phyloP scores from a whole-genome alignment of 2,888 invertebrate genomes.

The Anoplius nigerrimus region DNA sequence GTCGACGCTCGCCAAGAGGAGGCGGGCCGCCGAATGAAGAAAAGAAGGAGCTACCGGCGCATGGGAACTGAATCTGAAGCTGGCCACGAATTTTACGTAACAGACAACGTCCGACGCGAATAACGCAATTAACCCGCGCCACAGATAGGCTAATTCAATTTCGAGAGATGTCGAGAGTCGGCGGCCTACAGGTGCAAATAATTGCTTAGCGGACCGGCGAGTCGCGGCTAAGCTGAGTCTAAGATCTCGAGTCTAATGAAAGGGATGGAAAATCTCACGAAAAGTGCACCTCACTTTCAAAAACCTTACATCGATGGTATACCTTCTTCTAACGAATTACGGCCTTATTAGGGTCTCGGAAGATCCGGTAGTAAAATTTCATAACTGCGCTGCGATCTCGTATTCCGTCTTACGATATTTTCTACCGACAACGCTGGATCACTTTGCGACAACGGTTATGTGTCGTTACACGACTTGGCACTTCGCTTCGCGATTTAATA shows the following conservation, averaged over 20 bases:
- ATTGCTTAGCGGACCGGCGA: slow-evolving; percentile 27
- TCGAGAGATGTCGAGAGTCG: slow-evolving; percentile 35
- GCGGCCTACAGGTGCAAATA: slow-evolving; percentile 55
- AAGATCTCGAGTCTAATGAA: slow-evolving; percentile 25
- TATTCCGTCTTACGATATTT: too few species aligned
- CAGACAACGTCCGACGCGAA: slow-evolving; percentile 46
- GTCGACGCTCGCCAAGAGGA: slow-evolving; percentile 31
- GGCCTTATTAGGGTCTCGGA: too few species aligned
- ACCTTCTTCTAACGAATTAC: too few species aligned
- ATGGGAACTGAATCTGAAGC: slow-evolving; percentile 59
- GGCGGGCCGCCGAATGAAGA: slow-evolving; percentile 25
- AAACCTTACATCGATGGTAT: too few species aligned
- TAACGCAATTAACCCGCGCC: slow-evolving; percentile 65
- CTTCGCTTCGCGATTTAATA: too few species aligned
- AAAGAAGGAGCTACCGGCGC: slow-evolving; percentile 44
- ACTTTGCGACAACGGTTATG: too few species aligned
- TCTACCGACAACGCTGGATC: too few species aligned
- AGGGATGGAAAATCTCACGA: slow-evolving; percentile 5
- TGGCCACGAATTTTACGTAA: slow-evolving; percentile 60
- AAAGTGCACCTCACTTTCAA: too few species aligned
- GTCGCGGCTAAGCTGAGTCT: too few species aligned
- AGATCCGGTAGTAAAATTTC: too few species aligned
- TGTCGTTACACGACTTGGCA: too few species aligned
- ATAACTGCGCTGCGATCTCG: too few species aligned
- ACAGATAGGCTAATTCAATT: slow-evolving; percentile 61